Percentiles rank a stretch among this genome's conserved stretches.
Conservation (phyloP, 2,797 vertebrate species). For the Apodemus agrarius region DNA sequence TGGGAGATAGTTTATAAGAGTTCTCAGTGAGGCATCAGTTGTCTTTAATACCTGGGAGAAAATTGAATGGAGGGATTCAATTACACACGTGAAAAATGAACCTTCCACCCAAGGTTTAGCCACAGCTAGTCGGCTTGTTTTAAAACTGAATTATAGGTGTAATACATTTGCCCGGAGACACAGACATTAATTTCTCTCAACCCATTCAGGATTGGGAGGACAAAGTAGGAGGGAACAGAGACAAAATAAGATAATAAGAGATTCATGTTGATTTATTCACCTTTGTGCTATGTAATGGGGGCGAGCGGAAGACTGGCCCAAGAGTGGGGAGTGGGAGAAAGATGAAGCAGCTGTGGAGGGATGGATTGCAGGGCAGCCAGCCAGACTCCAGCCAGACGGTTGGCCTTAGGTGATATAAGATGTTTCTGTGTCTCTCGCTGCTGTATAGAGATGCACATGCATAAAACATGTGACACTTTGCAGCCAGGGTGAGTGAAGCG, state of each 20-base stretch:
- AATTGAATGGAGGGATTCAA: constrained; percentile 87
- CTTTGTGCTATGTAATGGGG: constrained; percentile 85
- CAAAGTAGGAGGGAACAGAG: constrained; percentile 79
- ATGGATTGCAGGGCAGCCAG: constrained; percentile 73
- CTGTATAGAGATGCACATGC: constrained; percentile 75
- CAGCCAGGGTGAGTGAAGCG: constrained; percentile 52
- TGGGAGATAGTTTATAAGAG: constrained; percentile 64
- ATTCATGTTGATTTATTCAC: constrained; percentile 88
- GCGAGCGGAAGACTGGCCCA: not conserved
- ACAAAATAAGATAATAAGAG: constrained; percentile 89
- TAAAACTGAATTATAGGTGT: constrained; percentile 88
- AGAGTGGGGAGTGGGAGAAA: constrained; percentile 41
- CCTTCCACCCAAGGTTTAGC: constrained; percentile 83
- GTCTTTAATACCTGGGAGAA: constrained; percentile 86
- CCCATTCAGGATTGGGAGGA: constrained; percentile 82
- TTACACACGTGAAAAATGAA: constrained; percentile 88
- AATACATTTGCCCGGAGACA: constrained; percentile 85
- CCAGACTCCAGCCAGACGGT: constrained; percentile 80
- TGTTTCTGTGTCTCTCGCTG: constrained; percentile 79
- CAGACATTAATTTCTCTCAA: constrained; percentile 88
- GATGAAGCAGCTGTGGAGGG: constrained; percentile 54
- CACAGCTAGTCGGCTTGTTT: constrained; percentile 85
- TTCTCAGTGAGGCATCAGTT: constrained; percentile 86
- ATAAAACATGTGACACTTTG: constrained; percentile 52
- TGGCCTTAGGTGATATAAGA: constrained; percentile 86